phyloP scores from a whole-genome alignment of 2,797 vertebrate species.

The Alauda arvensis region DNA sequence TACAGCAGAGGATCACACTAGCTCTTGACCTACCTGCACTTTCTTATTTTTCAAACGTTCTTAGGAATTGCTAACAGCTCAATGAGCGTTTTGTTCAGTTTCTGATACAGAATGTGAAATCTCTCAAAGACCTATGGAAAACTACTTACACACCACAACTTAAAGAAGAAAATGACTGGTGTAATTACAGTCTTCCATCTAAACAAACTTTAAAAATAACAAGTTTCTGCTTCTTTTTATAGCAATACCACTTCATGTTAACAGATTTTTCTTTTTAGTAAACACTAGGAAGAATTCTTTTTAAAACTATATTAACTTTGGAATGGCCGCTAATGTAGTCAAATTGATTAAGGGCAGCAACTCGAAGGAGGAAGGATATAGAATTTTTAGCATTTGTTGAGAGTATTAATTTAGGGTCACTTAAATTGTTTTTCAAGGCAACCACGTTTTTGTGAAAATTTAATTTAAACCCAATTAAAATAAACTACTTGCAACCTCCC shows the following conservation, averaged over 20 bases:
- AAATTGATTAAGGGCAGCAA: neutral
- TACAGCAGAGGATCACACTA: neutral
- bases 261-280: neutral
- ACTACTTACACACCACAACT: neutral
- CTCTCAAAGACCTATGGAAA: neutral
- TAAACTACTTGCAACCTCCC: neutral
- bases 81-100: neutral
- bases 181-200: neutral
- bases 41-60: neutral
- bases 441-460: neutral
- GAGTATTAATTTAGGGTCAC: neutral
- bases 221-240: neutral
- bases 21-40: neutral
- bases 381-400: neutral
- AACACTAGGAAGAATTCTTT: neutral
- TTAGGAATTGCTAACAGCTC: neutral
- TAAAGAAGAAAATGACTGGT: neutral
- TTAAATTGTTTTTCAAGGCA: neutral
- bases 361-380: neutral
- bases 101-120: neutral
- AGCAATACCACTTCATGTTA: neutral
- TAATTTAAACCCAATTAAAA: neutral
- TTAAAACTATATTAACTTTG: neutral
- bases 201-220: neutral
- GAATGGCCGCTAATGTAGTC: neutral